Percentiles rank a stretch among this genome's conserved stretches.
Evolutionary conservation across 2,113 vertebrate species (phyloP).

Genomic region (Shinisaurus crocodilurus): DNA sequence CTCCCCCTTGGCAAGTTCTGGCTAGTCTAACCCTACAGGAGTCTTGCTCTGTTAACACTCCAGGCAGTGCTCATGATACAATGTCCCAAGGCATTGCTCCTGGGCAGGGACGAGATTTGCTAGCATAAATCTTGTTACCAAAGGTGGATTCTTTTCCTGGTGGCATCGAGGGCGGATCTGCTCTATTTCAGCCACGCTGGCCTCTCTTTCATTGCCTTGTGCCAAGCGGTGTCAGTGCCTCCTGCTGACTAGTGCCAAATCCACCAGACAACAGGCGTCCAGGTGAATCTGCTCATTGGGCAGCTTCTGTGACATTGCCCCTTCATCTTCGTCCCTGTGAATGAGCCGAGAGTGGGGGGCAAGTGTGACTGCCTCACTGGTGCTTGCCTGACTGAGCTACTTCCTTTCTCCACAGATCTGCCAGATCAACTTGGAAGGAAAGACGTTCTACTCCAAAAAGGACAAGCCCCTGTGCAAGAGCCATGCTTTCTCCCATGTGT

Average conservation of each 20-base stretch:
- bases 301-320: not conserved
- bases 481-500: conserved; percentile 96
- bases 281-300: not conserved
- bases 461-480: conserved; percentile 99
- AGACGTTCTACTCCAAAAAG: conserved; percentile 99
- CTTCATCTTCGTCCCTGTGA: not conserved
- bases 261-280: not conserved
- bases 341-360: not conserved
- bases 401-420: conserved; percentile 85
- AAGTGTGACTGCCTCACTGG: not conserved
- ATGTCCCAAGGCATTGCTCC: not conserved
- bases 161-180: not conserved
- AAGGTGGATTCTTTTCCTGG: not conserved
- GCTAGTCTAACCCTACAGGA: not conserved
- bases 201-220: not conserved
- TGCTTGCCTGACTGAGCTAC: not conserved
- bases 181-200: too few species aligned
- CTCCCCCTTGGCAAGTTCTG: not conserved
- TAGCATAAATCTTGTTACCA: not conserved
- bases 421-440: conserved; percentile 98
- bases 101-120: not conserved
- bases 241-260: not conserved
- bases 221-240: not conserved
- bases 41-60: not conserved
- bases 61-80: not conserved